Evolutionary conservation across 1,140 invertebrate genomes (phyloP).

Genomic region (Holcopasites calliopsidis): DNA sequence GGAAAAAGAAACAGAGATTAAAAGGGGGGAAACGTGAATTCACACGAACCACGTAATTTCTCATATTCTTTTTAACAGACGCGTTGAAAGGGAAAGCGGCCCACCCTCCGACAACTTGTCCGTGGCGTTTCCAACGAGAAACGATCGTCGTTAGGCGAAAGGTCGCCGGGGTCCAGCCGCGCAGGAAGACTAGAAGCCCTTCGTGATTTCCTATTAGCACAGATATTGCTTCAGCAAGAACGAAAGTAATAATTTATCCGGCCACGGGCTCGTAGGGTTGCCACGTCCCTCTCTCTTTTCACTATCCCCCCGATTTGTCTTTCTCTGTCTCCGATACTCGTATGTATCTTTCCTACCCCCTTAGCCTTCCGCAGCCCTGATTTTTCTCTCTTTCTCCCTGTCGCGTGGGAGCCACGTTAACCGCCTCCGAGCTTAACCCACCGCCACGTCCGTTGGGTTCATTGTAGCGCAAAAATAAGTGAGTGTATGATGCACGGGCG

Average conservation of each 20-base stretch:
- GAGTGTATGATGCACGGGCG: conserved; percentile 73
- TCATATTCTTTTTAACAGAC: conserved; percentile 43
- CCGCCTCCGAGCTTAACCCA: conserved; percentile 61
- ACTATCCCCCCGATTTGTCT: not conserved
- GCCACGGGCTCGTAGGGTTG: conserved; percentile 58
- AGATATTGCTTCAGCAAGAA: conserved; percentile 71
- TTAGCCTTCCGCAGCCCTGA: not conserved
- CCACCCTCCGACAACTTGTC: conserved; percentile 20
- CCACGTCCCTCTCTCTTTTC: conserved; percentile 9
- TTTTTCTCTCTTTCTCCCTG: not conserved
- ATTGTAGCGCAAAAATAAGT: conserved; percentile 75
- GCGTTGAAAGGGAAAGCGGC: conserved; percentile 49
- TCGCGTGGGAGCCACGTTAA: conserved; percentile 28
- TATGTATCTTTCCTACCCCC: conserved; percentile 5
- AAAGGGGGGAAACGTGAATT: not conserved
- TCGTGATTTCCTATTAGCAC: conserved; percentile 74
- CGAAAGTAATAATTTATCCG: conserved; percentile 73
- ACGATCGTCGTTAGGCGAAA: conserved; percentile 7
- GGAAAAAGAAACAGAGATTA: not conserved
- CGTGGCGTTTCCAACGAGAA: conserved; percentile 37
- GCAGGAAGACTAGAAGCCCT: conserved; percentile 62
- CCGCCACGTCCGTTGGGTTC: conserved; percentile 62
- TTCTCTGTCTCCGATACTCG: not conserved
- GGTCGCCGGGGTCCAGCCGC: conserved; percentile 14
- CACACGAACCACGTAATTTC: conserved; percentile 43